Evolutionary conservation across 2,888 invertebrate species (phyloP), one percentile per base, ranked within the genome.

Genomic region (Lasiommata megera): DNA sequence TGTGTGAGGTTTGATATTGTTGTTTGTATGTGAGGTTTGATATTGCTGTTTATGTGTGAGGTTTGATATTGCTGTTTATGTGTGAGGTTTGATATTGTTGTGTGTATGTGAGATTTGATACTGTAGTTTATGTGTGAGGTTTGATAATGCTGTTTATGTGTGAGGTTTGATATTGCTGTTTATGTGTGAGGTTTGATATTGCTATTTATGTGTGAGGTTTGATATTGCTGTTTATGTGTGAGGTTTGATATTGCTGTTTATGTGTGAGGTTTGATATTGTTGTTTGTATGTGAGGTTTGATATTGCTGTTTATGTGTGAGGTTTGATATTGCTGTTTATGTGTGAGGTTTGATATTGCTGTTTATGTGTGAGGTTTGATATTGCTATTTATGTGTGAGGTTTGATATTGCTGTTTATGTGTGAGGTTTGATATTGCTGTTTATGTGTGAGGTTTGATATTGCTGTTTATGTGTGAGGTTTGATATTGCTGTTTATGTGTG

Each of bases 41-140:
- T 3, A 6, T 6, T 28, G 28, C 28, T 6, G 28, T 31, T 31
- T 31, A 9, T 31, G 5, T 31, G 31, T 3, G 31, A 7, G 31
- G 31, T 31, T 7, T 23, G 3, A 23, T 23, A 23, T 23, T n/a
- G n/a, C n/a, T n/a, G n/a, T 78, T 72, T 70, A 66, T 79, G 1
- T 80, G 80, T 61, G 81, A 81, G 76, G 81, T 78, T 8, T n/a
- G 9, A 31, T 31, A 9, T 31, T 9, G 7, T 7, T 31, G 8
- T 31, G n/a, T n/a, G n/a, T n/a, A n/a, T n/a, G n/a, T n/a, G n/a
- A n/a, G n/a, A n/a, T n/a, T n/a, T n/a, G n/a, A n/a, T n/a, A n/a
- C n/a, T n/a, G n/a, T n/a, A n/a, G n/a, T n/a, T 31, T 31, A 31
- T 31, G 9, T 31, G 31, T 31, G 9, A 31, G 31, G 9, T 9